Base-by-base conservation (phyloP, 30 jellyfish, hydroid and myxozoan genomes). In the Cassiopea xamachana region DNA sequence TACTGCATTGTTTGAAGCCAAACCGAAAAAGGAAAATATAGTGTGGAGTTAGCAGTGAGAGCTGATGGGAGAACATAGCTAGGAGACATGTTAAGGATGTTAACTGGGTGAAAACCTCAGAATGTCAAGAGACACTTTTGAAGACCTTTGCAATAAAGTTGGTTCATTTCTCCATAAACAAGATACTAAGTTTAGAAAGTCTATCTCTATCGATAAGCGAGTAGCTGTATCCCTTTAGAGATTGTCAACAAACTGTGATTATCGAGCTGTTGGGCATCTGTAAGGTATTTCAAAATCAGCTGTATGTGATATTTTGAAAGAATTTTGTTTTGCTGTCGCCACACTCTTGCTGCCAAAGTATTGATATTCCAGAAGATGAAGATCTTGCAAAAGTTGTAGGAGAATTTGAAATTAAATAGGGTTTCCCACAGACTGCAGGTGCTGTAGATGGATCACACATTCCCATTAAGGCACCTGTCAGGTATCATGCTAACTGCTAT, bases 401-500 rank as follows among this genome's bases (percentile, higher is more conserved):
- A 51, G 93, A 55, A 74, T 74, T 85, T 85, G 55, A 74, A 85
- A n/a, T 70, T 68, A 49, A 51, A 47, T 72, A 59, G 80, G 70
- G 83, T 49, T 74, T 85, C 69, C 80, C 80, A 48, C 88, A 73
- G 75, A 18, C 68, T 48, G 88, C 75, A 10, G 88, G 87, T 27
- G 93, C 93, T 14, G 60, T 85, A 70, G 80, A 85, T 74, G 89
- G 93, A 55, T 85, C 93, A 8, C 88, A 85, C 89, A 85, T 85
- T 6, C 93, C 93, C 47, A 60, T 85, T 61, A 85, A 85, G 69
- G 93, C 93, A 76, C 88, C 93, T 16, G 60, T 45, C 17, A 77
- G 75, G 75, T 85, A 44, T 60, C 88, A 85, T 73, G 81, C 87
- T 17, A 89, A 85, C 60, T 75, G 76, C 70, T 87, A 87, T 75